These are phyloP conservation scores for Anthonomus grandis DNA, from an alignment of 1,140 invertebrate genomes.

Conservation along the genomic window DNA sequence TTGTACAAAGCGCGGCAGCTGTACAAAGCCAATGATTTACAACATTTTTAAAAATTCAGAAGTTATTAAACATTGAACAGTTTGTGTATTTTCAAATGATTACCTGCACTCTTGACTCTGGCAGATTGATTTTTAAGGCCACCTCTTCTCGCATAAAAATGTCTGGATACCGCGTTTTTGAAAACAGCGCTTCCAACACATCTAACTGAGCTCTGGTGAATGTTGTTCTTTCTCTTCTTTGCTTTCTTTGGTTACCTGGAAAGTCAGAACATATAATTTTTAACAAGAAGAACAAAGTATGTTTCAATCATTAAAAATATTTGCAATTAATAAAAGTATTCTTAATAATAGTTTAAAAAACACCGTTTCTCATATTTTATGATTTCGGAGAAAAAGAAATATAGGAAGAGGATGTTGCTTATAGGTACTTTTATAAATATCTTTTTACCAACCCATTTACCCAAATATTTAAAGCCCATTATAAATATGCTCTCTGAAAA, in stretches of 20 bases:
- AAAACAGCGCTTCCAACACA: slow-evolving; percentile 92
- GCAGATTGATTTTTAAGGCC: slow-evolving; percentile 95
- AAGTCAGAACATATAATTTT: slow-evolving; percentile 31
- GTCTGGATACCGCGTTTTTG: slow-evolving; percentile 96
- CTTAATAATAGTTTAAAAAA: no score
- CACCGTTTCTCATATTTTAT: no score
- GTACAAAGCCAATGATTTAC: no score
- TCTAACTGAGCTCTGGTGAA: slow-evolving; percentile 97
- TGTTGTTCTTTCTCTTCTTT: slow-evolving; percentile 93
- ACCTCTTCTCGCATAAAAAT: slow-evolving; percentile 99
- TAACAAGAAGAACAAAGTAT: no score
- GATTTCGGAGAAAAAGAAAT: background rate
- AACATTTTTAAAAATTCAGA: no score
- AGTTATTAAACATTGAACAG: no score
- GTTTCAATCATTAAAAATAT: background rate
- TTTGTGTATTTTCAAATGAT: no score
- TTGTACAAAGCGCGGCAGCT: no score
- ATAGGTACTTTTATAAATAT: background rate
- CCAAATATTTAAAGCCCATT: no score
- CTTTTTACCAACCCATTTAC: no score
- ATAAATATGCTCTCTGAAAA: no score
- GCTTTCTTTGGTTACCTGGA: slow-evolving; percentile 85
- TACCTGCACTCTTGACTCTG: slow-evolving; percentile 98
- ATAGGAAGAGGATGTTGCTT: background rate
- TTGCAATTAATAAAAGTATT: background rate